These are phyloP conservation scores for Sialis lutaria DNA, from an alignment of 2,888 invertebrate species.

Conservation along the genomic window DNA sequence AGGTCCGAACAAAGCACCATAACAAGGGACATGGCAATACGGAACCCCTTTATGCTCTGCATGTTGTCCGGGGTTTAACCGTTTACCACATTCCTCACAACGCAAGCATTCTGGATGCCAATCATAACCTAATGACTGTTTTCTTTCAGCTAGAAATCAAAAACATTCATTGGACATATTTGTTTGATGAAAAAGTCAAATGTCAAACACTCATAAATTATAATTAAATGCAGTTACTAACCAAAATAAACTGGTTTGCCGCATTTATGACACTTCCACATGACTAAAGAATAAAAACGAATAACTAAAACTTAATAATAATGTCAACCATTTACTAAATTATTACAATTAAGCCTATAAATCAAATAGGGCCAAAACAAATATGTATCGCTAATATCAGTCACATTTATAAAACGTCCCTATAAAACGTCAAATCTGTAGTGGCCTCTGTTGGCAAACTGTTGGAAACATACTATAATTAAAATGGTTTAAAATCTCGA, in stretches of 20 bases:
- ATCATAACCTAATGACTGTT: conserved; percentile 70
- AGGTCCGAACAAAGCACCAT: conserved; percentile 66
- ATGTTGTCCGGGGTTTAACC: conserved; percentile 68
- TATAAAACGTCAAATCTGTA: background rate
- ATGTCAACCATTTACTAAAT: no score
- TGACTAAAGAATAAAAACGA: conserved; percentile 15
- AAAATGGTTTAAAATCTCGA: background rate
- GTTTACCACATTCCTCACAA: conserved; percentile 68
- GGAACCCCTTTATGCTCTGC: conserved; percentile 76
- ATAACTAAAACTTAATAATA: no score
- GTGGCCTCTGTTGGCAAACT: background rate
- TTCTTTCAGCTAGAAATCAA: conserved; percentile 51
- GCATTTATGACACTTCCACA: conserved; percentile 75
- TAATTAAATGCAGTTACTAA: conserved; percentile 22
- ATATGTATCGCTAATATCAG: background rate
- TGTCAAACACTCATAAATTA: background rate
- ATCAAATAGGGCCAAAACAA: background rate
- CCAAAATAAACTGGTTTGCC: conserved; percentile 67
- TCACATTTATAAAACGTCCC: background rate
- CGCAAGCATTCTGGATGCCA: conserved; percentile 75
- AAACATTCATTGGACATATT: background rate
- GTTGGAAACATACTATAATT: background rate
- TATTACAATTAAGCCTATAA: background rate
- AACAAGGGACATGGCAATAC: conserved; percentile 73
- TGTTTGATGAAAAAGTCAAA: background rate